phyloP scores from a whole-genome alignment of 2,113 vertebrate species.

The Corapipo altera region DNA sequence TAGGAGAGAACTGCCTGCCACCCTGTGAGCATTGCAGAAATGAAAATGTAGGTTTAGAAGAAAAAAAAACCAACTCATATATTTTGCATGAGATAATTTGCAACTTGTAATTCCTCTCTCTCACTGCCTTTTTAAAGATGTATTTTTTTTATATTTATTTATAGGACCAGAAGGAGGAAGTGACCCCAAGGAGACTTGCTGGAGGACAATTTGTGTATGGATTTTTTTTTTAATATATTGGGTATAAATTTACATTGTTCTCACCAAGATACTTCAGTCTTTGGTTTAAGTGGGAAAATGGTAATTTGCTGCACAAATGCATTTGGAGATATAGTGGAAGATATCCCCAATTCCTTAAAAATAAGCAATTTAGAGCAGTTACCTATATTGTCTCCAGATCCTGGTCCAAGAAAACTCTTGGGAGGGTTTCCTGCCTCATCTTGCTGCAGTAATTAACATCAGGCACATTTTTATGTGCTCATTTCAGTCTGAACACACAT shows the following conservation, averaged over 20 bases:
- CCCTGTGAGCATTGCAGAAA: constrained; percentile 46
- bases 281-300: not conserved
- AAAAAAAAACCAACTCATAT: accelerated
- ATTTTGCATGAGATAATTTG: not conserved
- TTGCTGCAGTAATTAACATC: not conserved
- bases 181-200: constrained; percentile 77
- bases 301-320: not conserved
- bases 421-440: not conserved
- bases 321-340: not conserved
- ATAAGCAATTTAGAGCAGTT: not conserved
- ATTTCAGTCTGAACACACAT: not conserved
- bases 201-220: constrained; percentile 78
- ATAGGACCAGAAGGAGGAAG: constrained; percentile 77
- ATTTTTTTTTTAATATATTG: not conserved
- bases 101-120: not conserved
- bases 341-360: not conserved
- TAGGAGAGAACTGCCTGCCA: constrained; percentile 23
- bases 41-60: constrained; percentile 46
- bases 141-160: not conserved
- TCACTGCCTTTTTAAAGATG: not conserved
- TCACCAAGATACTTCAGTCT: not conserved
- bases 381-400: not conserved
- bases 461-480: not conserved
- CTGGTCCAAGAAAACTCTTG: not conserved
- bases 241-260: not conserved